phyloP scores from a whole-genome alignment of 2,113 vertebrate species.

The Cinclus mexicanus region DNA sequence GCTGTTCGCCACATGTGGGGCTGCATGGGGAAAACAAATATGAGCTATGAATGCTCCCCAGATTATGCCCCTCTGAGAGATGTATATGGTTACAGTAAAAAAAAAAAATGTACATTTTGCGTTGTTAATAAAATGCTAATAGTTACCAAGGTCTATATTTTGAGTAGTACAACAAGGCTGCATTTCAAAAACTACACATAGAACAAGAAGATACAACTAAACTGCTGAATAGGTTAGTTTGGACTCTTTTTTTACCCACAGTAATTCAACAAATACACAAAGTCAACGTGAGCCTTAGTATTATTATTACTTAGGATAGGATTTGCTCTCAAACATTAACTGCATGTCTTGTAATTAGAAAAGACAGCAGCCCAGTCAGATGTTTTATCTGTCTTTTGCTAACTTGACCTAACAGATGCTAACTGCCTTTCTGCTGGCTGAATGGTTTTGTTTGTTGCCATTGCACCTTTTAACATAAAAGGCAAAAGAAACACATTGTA shows the following conservation, averaged over 20 bases:
- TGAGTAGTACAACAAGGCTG: not conserved
- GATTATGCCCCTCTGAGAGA: constrained; percentile 36
- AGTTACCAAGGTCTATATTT: constrained; percentile 18
- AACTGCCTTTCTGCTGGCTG: not conserved
- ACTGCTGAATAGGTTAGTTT: not conserved
- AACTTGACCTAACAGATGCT: not conserved
- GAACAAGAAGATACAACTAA: not conserved
- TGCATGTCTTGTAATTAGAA: not conserved
- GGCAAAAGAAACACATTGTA: not conserved
- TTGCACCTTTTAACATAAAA: not conserved
- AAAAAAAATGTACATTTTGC: not conserved
- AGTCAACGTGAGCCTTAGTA: not conserved
- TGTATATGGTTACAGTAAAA: constrained; percentile 46
- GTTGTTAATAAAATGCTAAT: constrained; percentile 7
- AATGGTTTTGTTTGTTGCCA: not conserved
- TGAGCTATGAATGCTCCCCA: constrained; percentile 44
- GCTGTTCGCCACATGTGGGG: constrained; percentile 72
- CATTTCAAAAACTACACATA: not conserved
- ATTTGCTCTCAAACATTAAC: not conserved
- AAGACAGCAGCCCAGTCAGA: not conserved
- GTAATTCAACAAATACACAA: not conserved
- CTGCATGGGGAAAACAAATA: constrained; percentile 54
- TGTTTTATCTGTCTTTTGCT: not conserved
- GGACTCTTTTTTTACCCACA: not conserved
- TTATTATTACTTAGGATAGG: not conserved